These are phyloP conservation scores for Gila orcuttii DNA, from an alignment of 2,113 vertebrate species.

Conservation along the genomic window DNA sequence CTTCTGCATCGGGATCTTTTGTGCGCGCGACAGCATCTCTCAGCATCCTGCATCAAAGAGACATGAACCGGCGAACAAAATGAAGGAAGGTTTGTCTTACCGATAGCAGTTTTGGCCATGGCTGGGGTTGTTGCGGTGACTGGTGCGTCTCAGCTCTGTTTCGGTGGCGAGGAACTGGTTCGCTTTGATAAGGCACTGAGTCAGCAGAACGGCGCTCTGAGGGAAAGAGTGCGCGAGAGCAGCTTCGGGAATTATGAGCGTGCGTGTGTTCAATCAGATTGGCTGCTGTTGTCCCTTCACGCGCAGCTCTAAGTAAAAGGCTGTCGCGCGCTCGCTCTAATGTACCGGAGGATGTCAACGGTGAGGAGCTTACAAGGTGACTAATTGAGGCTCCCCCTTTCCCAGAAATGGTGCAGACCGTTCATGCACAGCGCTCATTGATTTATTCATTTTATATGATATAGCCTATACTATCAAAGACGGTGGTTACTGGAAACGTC, in stretches of 20 bases:
- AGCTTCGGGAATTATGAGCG: slow-evolving; percentile 62
- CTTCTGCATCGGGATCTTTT: slow-evolving; percentile 62
- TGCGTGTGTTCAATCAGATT: slow-evolving; percentile 60
- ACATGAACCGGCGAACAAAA: not conserved
- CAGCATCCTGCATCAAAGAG: slow-evolving; percentile 53
- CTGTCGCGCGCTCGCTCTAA: slow-evolving; percentile 48
- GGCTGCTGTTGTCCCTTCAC: slow-evolving; percentile 58
- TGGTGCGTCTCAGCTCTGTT: slow-evolving; percentile 61
- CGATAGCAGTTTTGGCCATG: slow-evolving; percentile 80
- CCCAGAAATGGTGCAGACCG: slow-evolving; percentile 44
- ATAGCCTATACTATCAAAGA: not conserved
- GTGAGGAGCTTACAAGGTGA: slow-evolving; percentile 34
- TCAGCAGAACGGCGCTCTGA: slow-evolving; percentile 72
- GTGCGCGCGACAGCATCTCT: slow-evolving; percentile 66
- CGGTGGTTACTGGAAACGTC: not conserved
- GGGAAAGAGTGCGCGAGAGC: slow-evolving; percentile 44
- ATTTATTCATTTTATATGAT: not conserved
- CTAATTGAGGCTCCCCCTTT: slow-evolving; percentile 58
- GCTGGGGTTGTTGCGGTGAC: slow-evolving; percentile 59
- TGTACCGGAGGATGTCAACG: slow-evolving; percentile 42
- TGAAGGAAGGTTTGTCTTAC: slow-evolving; percentile 63
- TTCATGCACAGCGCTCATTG: not conserved
- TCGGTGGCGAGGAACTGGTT: slow-evolving; percentile 68
- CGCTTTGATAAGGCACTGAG: slow-evolving; percentile 81
- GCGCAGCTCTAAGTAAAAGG: slow-evolving; percentile 54